Conservation (phyloP, 2,888 invertebrate species). For the Conistra vaccinii region DNA sequence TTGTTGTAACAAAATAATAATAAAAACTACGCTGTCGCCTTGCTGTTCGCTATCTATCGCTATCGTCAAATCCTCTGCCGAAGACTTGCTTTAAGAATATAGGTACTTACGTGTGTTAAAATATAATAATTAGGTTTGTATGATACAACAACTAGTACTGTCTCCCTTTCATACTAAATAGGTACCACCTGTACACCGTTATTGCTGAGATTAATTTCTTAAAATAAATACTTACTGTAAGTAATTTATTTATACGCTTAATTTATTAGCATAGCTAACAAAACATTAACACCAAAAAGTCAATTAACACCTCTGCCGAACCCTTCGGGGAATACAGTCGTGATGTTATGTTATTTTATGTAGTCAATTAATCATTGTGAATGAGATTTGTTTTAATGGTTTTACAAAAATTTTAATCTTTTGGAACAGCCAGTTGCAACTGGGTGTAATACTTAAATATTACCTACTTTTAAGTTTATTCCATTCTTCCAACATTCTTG, state of each 20-base stretch:
- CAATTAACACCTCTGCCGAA: slow-evolving; percentile 45
- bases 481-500: slow-evolving; percentile 1
- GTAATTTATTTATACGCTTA: slow-evolving; percentile 38
- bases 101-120: slow-evolving; percentile 14
- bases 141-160: slow-evolving; percentile 13
- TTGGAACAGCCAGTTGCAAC: neutral
- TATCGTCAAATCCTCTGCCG: neutral
- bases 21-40: neutral
- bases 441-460: neutral
- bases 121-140: slow-evolving; percentile 6
- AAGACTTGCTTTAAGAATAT: slow-evolving; percentile 19
- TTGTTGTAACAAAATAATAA: neutral
- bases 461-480: slow-evolving; percentile 24
- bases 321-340: no score
- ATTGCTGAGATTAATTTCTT: slow-evolving; percentile 14
- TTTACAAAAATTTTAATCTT: neutral
- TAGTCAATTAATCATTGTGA: slow-evolving; percentile 34
- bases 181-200: slow-evolving; percentile 1
- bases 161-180: slow-evolving; percentile 17
- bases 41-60: neutral
- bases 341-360: no score
- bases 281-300: slow-evolving; percentile 61
- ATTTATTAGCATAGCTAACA: slow-evolving; percentile 40
- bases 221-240: slow-evolving; percentile 28
- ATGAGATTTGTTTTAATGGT: slow-evolving; percentile 37